Conservation (phyloP, 53 echinoderm and acorn worm species). For the Holothuria leucospilota region DNA sequence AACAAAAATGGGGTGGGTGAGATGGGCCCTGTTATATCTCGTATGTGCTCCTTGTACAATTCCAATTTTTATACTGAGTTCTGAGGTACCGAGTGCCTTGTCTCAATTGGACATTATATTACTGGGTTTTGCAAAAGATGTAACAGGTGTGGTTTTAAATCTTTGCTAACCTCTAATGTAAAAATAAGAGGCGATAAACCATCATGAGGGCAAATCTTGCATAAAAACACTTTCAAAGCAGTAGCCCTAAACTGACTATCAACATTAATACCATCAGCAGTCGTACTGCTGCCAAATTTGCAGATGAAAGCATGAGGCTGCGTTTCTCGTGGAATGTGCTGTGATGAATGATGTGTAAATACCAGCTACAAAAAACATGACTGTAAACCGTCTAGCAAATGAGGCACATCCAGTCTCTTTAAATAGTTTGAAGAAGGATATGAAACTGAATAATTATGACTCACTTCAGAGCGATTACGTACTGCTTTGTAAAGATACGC, state of each 20-base stretch:
- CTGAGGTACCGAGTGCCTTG: conserved; percentile 20
- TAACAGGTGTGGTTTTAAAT: conserved; percentile 42
- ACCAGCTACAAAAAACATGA: conserved; percentile 17
- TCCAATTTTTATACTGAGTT: conserved; percentile 15
- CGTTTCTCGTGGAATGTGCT: conserved; percentile 38
- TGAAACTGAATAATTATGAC: neutral
- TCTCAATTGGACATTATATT: conserved; percentile 12
- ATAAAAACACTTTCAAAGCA: conserved; percentile 8
- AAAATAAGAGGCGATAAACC: neutral
- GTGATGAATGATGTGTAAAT: conserved; percentile 42
- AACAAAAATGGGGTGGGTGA: neutral
- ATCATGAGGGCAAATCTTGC: neutral
- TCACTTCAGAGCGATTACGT: neutral
- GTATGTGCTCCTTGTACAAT: conserved; percentile 20
- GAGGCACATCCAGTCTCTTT: neutral
- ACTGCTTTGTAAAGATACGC: neutral
- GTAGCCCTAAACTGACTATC: conserved; percentile 24
- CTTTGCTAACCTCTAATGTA: neutral
- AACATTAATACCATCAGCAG: conserved; percentile 23
- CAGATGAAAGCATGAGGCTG: conserved; percentile 10
- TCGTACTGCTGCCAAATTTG: conserved; percentile 22
- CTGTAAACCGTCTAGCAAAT: conserved; percentile 5
- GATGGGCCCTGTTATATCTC: neutral
- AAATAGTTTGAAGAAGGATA: neutral
- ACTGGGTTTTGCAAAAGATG: conserved; percentile 22